Base-by-base conservation (phyloP, 2,888 invertebrate species). In the Aradus depressus region DNA sequence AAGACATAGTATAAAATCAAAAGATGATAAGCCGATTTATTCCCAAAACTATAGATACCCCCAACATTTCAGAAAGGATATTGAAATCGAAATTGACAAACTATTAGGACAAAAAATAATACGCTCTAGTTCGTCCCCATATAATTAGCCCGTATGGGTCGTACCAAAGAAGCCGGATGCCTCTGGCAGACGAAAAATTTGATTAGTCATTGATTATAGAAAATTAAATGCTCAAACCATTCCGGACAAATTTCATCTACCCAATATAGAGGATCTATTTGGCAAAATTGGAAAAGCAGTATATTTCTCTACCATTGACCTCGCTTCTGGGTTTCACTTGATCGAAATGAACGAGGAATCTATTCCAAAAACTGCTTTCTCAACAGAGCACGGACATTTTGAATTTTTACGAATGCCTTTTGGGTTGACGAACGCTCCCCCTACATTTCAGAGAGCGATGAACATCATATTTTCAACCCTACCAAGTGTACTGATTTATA, bases 1-100 rank as follows among this genome's bases (percentile, higher is more conserved):
- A 44, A 44, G 44, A 44, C 51, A 51, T 18, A 51, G 38, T 25
- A 51, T 51, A 14, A 25, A 12, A 25, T 44, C 51, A 4, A 51
- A 35, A 21, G 51, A 51, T 26, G 51, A 44, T 12, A 19, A 51
- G 8, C 51, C 54, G 19, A 8, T 45, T 32, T 50, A 51, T 31
- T 32, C 52, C 5, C 44, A 32, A 22, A 54, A 54, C 25, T 54
- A 54, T 32, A 21, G 54, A n/a, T 48, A 51, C 35, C 51, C 54
- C n/a, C 44, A 54, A 48, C n/a, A 21, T n/a, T 54, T 52, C 18
- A 22, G 12, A 8, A 26, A 54, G 5, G 51, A 52, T 14, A 32
- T 54, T 22, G 5, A 51, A 38, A 51, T 28, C 2, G 39, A 51
- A 45, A 28, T 54, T 21, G 44, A 54, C 2, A 25, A 54, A 49